Evolutionary conservation across 2,113 vertebrate genomes (phyloP).

Genomic region (Prunella fulvescens): DNA sequence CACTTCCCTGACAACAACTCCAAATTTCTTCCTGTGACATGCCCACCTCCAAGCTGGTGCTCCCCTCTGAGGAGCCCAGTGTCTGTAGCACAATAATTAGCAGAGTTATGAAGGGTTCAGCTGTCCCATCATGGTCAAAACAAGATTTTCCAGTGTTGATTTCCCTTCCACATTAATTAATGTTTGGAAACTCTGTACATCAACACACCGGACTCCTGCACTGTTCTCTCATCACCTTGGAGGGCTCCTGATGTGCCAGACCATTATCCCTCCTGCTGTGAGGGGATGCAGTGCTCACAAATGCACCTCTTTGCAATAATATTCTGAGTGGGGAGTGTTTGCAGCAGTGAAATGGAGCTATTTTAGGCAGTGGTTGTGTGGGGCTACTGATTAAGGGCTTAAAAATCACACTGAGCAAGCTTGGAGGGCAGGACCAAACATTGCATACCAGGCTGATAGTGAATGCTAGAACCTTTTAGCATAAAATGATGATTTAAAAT

Average conservation of each 20-base stretch:
- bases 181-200: neutral
- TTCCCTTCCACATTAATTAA: neutral
- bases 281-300: neutral
- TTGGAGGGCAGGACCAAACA: neutral
- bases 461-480: neutral
- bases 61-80: neutral
- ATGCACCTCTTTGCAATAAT: neutral
- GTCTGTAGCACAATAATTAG: neutral
- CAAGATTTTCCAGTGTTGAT: neutral
- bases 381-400: neutral
- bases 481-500: neutral
- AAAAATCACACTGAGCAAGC: rapidly evolving
- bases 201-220: rapidly evolving
- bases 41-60: neutral
- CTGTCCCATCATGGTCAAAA: neutral
- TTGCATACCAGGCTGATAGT: neutral
- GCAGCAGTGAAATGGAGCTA: neutral
- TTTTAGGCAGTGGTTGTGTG: neutral
- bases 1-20: neutral
- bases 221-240: neutral
- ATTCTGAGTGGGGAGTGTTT: rapidly evolving
- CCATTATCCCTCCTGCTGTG: neutral
- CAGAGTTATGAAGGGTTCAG: neutral
- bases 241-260: neutral
- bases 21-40: constrained; percentile 1